Conservation (phyloP, 2,888 invertebrate genomes). For the Acronicta alni region DNA sequence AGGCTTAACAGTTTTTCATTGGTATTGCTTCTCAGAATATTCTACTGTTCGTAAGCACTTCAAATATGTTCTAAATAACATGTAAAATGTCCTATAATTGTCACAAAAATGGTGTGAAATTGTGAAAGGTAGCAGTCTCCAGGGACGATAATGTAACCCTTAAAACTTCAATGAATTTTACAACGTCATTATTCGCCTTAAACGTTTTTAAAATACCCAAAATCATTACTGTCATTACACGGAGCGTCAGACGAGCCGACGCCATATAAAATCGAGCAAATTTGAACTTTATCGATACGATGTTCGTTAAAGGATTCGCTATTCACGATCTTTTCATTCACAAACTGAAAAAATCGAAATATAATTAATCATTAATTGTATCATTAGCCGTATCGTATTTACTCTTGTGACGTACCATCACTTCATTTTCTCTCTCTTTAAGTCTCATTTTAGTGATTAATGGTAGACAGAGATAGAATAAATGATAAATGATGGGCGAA, state of each 20-base stretch:
- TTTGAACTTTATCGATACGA: slow-evolving; percentile 50
- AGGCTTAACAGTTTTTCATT: slow-evolving; percentile 6
- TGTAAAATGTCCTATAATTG: slow-evolving; percentile 68
- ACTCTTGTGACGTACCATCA: slow-evolving; percentile 76
- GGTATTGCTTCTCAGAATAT: slow-evolving; percentile 19
- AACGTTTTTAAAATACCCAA: slow-evolving; percentile 61
- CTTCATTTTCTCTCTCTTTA: slow-evolving; percentile 89
- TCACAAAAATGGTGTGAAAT: slow-evolving; percentile 70
- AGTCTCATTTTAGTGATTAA: slow-evolving; percentile 88
- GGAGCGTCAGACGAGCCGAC: slow-evolving; percentile 73
- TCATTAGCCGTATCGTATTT: slow-evolving; percentile 84
- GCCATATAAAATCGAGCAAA: slow-evolving; percentile 58
- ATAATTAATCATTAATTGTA: slow-evolving; percentile 87
- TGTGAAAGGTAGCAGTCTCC: slow-evolving; percentile 64
- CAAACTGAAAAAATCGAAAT: slow-evolving; percentile 74
- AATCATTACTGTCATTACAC: slow-evolving; percentile 55
- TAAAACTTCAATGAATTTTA: slow-evolving; percentile 66
- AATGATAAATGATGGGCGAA: slow-evolving; percentile 81
- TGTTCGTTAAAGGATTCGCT: slow-evolving; percentile 37
- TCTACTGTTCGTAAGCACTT: background rate
- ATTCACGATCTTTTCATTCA: slow-evolving; percentile 70
- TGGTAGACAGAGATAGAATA: slow-evolving; percentile 73
- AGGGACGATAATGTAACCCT: slow-evolving; percentile 59
- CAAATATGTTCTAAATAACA: slow-evolving; percentile 55
- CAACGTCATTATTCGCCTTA: slow-evolving; percentile 67